Evolutionary conservation across 2,113 vertebrate species (phyloP), one percentile per base, ranked within the genome.

Genomic region (Perognathus longimembris): DNA sequence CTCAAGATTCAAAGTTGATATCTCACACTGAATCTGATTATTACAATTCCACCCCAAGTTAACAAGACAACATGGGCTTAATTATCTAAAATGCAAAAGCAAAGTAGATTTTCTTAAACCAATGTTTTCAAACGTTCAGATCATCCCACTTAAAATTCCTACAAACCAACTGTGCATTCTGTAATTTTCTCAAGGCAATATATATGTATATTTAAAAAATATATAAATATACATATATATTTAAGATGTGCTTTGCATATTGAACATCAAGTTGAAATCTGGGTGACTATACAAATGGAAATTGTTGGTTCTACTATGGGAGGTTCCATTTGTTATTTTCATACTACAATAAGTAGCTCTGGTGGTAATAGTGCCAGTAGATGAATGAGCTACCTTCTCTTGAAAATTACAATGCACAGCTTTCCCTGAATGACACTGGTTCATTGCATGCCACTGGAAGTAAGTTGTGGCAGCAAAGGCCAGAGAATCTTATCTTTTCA

Each of bases 161-260:
- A 97, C 90, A 94, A 94, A 97, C 84, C 89, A 92, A 54, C 50
- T 97, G 92, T 96, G 96, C 93, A 94, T 88, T 94, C 83, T 95
- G 69, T 96, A 96, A 97, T 96, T 97, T 97, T 95, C 92, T 97
- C 97, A 97, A 97, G 94, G 94, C 74, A 93, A 93, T 77, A 92
- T 95, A 94, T 18, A 54, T n/a, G n/a, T 96, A 97, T 97, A 89
- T 93, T 22, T 93, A 83, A 74, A n/a, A n/a, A n/a, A n/a, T n/a
- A n/a, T n/a, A n/a, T n/a, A n/a, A n/a, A n/a, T n/a, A n/a, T n/a
- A n/a, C n/a, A n/a, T n/a, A 54, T 96, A 97, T 97, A 89, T 93
- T 22, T 93, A 83, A 74, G 71, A 91, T 90, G 86, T 89, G 54
- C 54, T 94, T 94, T 93, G 77, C 74, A 70, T 73, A 82, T 26